A percentile compares a stretch with the other conserved stretches of the same genome.
Conservation (phyloP, 2,888 invertebrate genomes). For the Drosophila vallismaia region DNA sequence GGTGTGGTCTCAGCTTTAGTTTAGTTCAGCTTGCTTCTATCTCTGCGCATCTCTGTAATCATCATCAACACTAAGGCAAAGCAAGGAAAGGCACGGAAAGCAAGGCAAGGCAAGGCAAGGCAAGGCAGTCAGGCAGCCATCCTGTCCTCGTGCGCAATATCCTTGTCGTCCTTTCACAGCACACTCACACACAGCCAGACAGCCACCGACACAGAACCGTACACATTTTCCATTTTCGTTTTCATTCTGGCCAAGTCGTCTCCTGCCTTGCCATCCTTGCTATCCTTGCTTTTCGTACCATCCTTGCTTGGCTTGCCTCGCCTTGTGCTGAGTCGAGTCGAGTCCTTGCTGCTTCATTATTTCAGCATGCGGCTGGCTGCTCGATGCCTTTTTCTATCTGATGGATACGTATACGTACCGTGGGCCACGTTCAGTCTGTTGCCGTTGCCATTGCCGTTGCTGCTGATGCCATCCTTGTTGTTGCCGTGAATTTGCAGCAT, state of each 20-base stretch:
- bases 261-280: constrained; percentile 27
- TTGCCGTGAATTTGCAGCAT: constrained; percentile 78
- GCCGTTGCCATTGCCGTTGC: constrained; percentile 29
- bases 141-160: constrained; percentile 79
- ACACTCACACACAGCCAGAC: constrained; percentile 22
- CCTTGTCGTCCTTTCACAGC: constrained; percentile 66
- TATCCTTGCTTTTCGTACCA: constrained; percentile 22
- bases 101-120: constrained; percentile 59
- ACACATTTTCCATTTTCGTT: constrained; percentile 78
- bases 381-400: constrained; percentile 79
- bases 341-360: constrained; percentile 80
- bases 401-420: constrained; percentile 79
- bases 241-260: constrained; percentile 68
- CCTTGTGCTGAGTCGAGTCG: constrained; percentile 56
- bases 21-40: constrained; percentile 58
- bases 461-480: constrained; percentile 48
- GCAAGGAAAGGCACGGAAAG: constrained; percentile 43
- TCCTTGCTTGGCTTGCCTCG: constrained; percentile 42
- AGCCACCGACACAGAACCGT: constrained; percentile 43
- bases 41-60: constrained; percentile 79
- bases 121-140: constrained; percentile 57
- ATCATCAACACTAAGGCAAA: constrained; percentile 75
- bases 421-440: constrained; percentile 52
- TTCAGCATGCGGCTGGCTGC: constrained; percentile 76
- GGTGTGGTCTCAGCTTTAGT: constrained; percentile 35